phyloP scores from a whole-genome alignment of 2,113 vertebrate genomes.

The Cepphus grylle region DNA sequence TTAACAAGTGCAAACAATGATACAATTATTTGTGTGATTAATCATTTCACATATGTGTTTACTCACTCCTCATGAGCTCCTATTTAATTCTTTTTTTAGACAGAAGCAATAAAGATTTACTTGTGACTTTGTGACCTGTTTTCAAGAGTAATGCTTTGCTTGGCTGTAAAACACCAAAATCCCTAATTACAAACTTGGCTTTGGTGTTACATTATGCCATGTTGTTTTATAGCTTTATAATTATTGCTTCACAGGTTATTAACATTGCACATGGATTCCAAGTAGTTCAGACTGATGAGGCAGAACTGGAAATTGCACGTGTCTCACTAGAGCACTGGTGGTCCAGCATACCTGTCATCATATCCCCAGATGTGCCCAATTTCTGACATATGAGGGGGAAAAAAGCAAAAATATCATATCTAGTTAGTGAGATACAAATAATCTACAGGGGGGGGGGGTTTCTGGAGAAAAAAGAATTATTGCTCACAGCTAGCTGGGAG shows the following conservation, averaged over 20 bases:
- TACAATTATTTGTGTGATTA: not conserved
- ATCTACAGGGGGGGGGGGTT: not conserved
- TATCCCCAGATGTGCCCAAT: not conserved
- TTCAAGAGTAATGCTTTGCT: not conserved
- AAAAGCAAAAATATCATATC: not conserved
- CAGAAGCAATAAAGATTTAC: not conserved
- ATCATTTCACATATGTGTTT: not conserved
- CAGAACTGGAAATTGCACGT: not conserved
- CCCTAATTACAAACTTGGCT: not conserved
- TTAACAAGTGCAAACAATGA: not conserved
- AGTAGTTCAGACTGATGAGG: not conserved
- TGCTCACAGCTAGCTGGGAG: not conserved
- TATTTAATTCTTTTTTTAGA: not conserved
- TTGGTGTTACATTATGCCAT: not conserved
- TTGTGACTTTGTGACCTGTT: not conserved
- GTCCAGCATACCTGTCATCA: not conserved
- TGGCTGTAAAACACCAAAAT: not conserved
- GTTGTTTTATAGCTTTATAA: not conserved
- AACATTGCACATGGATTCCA: not conserved
- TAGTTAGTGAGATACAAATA: not conserved
- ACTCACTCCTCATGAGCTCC: not conserved
- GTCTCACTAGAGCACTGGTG: not conserved
- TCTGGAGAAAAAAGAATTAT: not conserved
- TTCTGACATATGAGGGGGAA: not conserved
- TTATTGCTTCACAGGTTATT: not conserved